Base-by-base conservation (phyloP, 2,888 invertebrate genomes). In the Apodemia duryi region DNA sequence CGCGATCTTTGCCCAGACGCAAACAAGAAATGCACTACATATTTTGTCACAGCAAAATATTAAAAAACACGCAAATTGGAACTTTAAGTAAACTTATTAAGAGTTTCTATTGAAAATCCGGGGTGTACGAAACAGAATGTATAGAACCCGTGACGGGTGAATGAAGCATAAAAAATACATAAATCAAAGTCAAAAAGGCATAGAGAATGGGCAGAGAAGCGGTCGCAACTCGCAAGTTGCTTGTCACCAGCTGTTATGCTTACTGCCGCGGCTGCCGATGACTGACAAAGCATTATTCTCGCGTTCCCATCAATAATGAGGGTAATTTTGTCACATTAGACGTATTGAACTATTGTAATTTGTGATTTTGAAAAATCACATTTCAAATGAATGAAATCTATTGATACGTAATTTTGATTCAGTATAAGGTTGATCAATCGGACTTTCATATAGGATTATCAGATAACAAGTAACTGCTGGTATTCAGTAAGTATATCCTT, bases 101-200 rank as follows among this genome's bases (percentile, higher is more conserved):
- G 70, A 75, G 72, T 73, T 68, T 62, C 41, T 61, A 43, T 57
- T 41, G 41, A 70, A 69, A 75, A 70, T 78, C 4, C 13, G 71
- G 67, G 73, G 67, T 75, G 72, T 73, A 75, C 76, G 78, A 78
- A 82, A 80, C 81, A 81, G 78, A 84, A 83, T 86, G 77, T 79
- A 82, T 88, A 88, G 85, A 79, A 82, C 79, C 84, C 86, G 81
- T 90, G 91, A 87, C 90, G 88, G 82, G 83, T 90, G 91, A 91
- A 91, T 90, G 85, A 87, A 79, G 86, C 79, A 91, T 91, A 92
- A 92, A 92, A 92, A 92, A 86, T 73, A 75, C 83, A 92, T 92
- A 92, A 92, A 92, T 92, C 92, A 92, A 92, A 92, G 92, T 92
- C 92, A 91, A 92, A 92, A 91, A 91, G 91, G 92, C 91, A 89